These are phyloP conservation scores for Spisula solida DNA, from an alignment of 2,888 invertebrate species.

Conservation along the genomic window DNA sequence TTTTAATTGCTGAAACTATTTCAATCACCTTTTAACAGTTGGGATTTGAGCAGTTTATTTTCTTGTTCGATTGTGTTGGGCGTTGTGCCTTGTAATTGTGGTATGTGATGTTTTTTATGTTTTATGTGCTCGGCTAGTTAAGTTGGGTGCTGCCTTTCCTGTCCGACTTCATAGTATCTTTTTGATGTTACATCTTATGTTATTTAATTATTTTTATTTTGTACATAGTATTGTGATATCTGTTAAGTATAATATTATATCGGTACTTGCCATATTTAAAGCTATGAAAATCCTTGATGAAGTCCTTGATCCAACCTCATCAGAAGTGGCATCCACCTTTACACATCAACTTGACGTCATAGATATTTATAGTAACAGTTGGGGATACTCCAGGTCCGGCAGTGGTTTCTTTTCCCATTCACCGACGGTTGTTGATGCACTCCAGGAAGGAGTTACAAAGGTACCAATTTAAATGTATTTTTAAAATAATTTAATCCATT, in stretches of 20 bases:
- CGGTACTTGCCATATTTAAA: not conserved
- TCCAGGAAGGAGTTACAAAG: not conserved
- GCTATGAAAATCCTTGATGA: not conserved
- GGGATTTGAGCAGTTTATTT: too few relatives aligned
- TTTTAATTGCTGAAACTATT: too few relatives aligned
- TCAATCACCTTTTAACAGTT: too few relatives aligned
- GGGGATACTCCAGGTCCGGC: not conserved
- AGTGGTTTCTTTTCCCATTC: not conserved
- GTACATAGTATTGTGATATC: not conserved
- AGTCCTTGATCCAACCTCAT: not conserved
- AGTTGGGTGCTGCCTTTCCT: too few relatives aligned
- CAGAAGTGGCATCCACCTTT: not conserved
- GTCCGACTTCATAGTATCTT: too few relatives aligned
- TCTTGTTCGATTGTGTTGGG: too few relatives aligned
- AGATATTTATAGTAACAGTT: constrained; percentile 10
- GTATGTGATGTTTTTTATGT: too few relatives aligned
- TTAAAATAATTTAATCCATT: too few relatives aligned
- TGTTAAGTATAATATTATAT: not conserved
- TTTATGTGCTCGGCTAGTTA: too few relatives aligned
- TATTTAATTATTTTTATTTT: not conserved
- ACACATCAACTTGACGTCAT: not conserved
- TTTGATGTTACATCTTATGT: not conserved
- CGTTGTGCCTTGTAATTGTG: too few relatives aligned
- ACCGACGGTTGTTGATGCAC: not conserved
- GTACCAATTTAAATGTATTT: not conserved